phyloP scores from a whole-genome alignment of 1,140 invertebrate species.

The Grapholita molesta region DNA sequence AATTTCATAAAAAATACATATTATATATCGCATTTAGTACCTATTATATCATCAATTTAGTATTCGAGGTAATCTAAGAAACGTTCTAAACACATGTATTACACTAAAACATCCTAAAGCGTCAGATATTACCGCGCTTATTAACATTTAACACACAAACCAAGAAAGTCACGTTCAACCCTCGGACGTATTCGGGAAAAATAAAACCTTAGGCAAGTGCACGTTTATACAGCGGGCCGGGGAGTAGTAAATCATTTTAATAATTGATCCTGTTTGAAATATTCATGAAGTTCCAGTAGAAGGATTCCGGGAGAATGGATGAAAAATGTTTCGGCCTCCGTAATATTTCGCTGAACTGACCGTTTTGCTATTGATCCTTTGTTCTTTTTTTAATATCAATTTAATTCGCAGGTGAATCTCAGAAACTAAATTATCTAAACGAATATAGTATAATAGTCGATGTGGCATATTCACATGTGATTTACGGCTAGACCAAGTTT shows the following conservation, averaged over 20 bases:
- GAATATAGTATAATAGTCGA: too few relatives aligned
- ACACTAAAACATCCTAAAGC: too few relatives aligned
- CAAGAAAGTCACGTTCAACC: conserved; percentile 24
- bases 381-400: background rate
- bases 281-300: conserved; percentile 64
- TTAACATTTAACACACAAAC: conserved; percentile 17
- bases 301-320: conserved; percentile 51
- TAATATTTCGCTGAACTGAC: conserved; percentile 44
- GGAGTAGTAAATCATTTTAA: conserved; percentile 70
- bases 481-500: too few relatives aligned
- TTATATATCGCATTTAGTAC: too few relatives aligned
- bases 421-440: background rate
- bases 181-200: conserved; percentile 8
- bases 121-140: background rate
- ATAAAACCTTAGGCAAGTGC: conserved; percentile 16
- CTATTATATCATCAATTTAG: too few relatives aligned
- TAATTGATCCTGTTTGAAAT: conserved; percentile 69
- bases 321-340: conserved; percentile 53
- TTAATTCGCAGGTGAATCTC: background rate
- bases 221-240: conserved; percentile 27
- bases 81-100: too few relatives aligned
- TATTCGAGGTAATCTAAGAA: too few relatives aligned
- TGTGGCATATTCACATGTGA: too few relatives aligned
- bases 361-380: conserved; percentile 30
- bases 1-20: too few relatives aligned